phyloP scores from a whole-genome alignment of 2,797 vertebrate genomes.

The Sorex maritimensis region DNA sequence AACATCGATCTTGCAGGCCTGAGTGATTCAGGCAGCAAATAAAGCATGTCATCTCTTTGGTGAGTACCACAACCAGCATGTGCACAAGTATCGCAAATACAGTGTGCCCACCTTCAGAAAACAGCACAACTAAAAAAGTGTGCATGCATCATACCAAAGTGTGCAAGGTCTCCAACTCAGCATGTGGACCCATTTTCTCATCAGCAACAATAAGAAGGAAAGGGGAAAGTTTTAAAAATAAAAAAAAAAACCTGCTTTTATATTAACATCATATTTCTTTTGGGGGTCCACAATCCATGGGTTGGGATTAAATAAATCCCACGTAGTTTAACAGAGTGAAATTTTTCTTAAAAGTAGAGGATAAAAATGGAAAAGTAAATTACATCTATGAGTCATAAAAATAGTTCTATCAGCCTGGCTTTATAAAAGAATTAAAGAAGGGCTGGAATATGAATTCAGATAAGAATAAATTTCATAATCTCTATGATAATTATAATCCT shows the following conservation, averaged over 20 bases:
- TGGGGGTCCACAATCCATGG: not conserved
- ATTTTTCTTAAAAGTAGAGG: constrained; percentile 71
- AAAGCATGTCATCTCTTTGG: too few species aligned
- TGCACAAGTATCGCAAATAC: too few species aligned
- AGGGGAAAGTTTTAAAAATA: too few species aligned
- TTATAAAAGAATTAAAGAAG: constrained; percentile 68
- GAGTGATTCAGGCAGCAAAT: too few species aligned
- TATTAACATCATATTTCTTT: constrained; percentile 38
- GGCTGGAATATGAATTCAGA: constrained; percentile 54
- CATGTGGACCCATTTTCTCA: too few species aligned
- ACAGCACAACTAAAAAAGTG: too few species aligned
- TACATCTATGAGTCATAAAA: constrained; percentile 62
- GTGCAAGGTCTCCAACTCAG: too few species aligned
- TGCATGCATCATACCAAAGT: too few species aligned
- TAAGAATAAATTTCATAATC: constrained; percentile 79
- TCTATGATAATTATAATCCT: constrained; percentile 59
- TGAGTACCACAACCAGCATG: too few species aligned
- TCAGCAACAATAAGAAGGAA: too few species aligned
- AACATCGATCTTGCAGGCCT: too few species aligned
- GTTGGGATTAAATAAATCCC: constrained; percentile 67
- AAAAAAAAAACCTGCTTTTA: not conserved
- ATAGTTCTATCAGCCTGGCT: constrained; percentile 70
- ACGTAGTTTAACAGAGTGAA: constrained; percentile 9
- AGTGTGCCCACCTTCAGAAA: too few species aligned
- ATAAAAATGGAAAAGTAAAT: constrained; percentile 73